Base-by-base conservation (phyloP, 37 sponge, comb jelly and placozoan genomes). In the Aphrocallistes beatrix region DNA sequence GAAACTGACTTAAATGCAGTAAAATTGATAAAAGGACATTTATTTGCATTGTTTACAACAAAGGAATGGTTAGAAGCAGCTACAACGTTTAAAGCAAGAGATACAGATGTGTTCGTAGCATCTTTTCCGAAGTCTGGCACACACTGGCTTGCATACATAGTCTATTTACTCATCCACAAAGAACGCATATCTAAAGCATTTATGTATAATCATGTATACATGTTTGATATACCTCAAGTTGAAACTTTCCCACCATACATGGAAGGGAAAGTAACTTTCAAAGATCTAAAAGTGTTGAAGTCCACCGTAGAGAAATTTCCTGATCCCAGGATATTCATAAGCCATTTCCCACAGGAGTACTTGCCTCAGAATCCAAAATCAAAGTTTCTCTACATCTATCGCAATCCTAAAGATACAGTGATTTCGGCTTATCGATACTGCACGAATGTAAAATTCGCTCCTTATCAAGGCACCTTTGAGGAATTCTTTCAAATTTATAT, bases 21-120 rank as follows among this genome's bases (percentile, higher is more conserved):
- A n/a, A n/a, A n/a, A n/a, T n/a, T n/a, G n/a, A n/a, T n/a, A n/a
- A 60, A 60, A 60, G 75, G 75, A 21, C n/a, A 60, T 60, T 32
- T 60, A 60, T 60, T 60, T 28, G 28, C 75, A 21, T 6, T 6
- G 3, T 60, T 60, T 60, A 25, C n/a, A 30, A 60, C 75, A 32
- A 30, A 60, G n/a, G 75, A 60, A 60, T 60, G 75, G 75, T 30
- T 60, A 21, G 75, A 60, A 60, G 75, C 75, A 60, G 10, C 75
- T 6, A 32, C 8, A 19, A 6, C 34, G 8, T 60, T 60, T 28
- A 60, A 3, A 60, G 28, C 75, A 6, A 3, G 75, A 60, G 75
- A 60, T 60, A 60, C 75, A 21, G 75, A 60, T 60, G 8, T 60
- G 17, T 60, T 60, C 34, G 3, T 60, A 8, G 34, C 34, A 60